Base-by-base conservation (phyloP, 2,888 invertebrate species). In the Amiota minor region DNA sequence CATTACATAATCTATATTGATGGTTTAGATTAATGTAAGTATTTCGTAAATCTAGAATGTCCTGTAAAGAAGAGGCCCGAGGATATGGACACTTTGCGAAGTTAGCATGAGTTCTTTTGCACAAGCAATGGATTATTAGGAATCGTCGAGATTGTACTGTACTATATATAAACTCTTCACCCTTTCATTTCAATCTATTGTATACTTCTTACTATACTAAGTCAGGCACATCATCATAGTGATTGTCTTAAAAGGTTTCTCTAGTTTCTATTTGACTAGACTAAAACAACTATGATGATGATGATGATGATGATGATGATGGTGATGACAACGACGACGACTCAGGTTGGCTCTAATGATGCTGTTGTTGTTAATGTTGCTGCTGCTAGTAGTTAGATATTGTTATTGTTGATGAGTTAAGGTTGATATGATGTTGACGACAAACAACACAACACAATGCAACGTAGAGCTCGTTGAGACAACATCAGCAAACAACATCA, bases 321-420 rank as follows among this genome's bases (percentile, higher is more conserved):
- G 14, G 47, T 49, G 14, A 20, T 49, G 64, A 46, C 64, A 64
- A 46, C 78, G 78, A 35, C 78, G 78, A 76, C 78, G 23, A 69
- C 23, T 12, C 14, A 35, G 62, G 16, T 47, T 14, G 49, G 47
- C 47, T 35, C 35, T 65, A 65, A 65, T 53, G 67, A 68, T 53
- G 50, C 50, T 68, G 67, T 53, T 68, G 65, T 49, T 65, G 65
- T 47, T 80, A 81, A 83, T 78, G 77, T 71, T 47, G 47, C 70
- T 59, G 70, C 56, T 56, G 55, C 55, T 56, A 45, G 47, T 45
- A 23, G 59, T 68, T 18, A 68, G 56, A 70, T 70, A 49, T 59
- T 61, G 70, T 18, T 53, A 61, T 59, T 61, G 70, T 59, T 70
- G 70, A 70, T 70, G 70, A 70, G 70, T 56, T 56, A 70, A 46